Evolutionary conservation across 2,888 invertebrate species (phyloP), one percentile per base, ranked within the genome.

Genomic region (Isotomurus palustris): DNA sequence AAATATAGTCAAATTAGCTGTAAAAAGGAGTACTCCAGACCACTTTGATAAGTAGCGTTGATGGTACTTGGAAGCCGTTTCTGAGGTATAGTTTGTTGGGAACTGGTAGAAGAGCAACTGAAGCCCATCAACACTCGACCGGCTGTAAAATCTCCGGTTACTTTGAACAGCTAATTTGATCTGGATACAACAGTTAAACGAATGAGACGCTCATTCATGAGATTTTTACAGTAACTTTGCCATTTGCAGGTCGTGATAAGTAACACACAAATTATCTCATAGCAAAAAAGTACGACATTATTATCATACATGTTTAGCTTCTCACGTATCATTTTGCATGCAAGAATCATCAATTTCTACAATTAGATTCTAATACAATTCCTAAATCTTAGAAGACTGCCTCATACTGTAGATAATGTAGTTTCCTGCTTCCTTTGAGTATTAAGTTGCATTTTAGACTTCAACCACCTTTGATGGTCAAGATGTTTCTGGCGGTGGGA

Each of bases 381-480:
- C 43, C 24, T 22, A 43, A 17, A 43, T 12, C 43, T 43, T 14
- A 43, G 17, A n/a, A n/a, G n/a, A n/a, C 22, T 43, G 43, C 24
- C 43, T 43, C 17, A 19, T 43, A 43, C 24, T n/a, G 12, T 22
- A 43, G 21, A 43, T 10, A 22, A 22, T 43, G 43, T 43, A 43
- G 10, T 43, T 43, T 43, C 22, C 43, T 43, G 43, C 43, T 43
- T 43, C 19, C 10, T 43, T 22, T 43, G 43, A 43, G 43, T 43
- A 43, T 43, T 43, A 43, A 43, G 43, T 43, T 28, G 25, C 43
- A 21, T 53, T 58, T n/a, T 68, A 70, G 50, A 70, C 68, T 64
- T 70, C 63, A 53, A 68, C 68, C 52, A 67, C 59, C 52, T 66
- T 64, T 60, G 61, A 44, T 60, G 68, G 68, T 70, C 70, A 70